Percentiles rank a stretch among this genome's conserved stretches.
These are phyloP conservation scores for Drosophila stalkeri DNA, from an alignment of 2,888 invertebrate genomes.

Conservation along the genomic window DNA sequence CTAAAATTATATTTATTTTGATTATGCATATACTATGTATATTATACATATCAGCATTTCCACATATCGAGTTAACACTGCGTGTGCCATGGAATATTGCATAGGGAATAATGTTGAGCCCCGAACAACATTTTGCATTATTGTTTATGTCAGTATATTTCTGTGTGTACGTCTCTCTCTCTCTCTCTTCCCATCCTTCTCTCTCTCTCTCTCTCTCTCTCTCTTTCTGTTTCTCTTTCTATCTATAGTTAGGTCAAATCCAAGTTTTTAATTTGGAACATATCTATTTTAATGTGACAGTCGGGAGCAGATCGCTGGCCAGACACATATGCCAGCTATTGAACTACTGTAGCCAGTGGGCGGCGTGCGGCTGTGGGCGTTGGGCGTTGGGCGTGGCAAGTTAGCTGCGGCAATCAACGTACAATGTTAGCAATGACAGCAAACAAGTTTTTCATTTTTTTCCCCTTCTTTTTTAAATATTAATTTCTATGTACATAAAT, in stretches of 20 bases:
- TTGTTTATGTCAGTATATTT: constrained; percentile 42
- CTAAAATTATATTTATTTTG: neutral
- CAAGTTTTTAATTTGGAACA: constrained; percentile 46
- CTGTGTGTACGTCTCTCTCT: constrained; percentile 7
- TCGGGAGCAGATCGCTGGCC: constrained; percentile 25
- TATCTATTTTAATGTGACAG: constrained; percentile 52
- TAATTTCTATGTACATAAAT: constrained; percentile 77
- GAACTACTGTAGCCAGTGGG: constrained; percentile 12
- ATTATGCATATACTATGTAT: neutral
- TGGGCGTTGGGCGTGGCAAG: constrained; percentile 6
- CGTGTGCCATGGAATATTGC: constrained; percentile 22
- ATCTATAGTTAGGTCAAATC: constrained; percentile 20
- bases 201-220: neutral
- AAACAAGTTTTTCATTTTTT: constrained; percentile 20
- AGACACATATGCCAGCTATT: constrained; percentile 10
- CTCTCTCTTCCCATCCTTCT: neutral
- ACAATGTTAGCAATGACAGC: constrained; percentile 39
- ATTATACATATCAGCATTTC: neutral
- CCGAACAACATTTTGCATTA: constrained; percentile 38
- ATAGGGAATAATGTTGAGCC: constrained; percentile 39
- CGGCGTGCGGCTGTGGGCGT: neutral
- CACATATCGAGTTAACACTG: constrained; percentile 15
- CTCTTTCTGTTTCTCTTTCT: neutral
- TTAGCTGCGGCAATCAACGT: constrained; percentile 42
- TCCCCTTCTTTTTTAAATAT: constrained; percentile 56